phyloP scores from a whole-genome alignment of 2,113 vertebrate genomes.

The Cepphus grylle region DNA sequence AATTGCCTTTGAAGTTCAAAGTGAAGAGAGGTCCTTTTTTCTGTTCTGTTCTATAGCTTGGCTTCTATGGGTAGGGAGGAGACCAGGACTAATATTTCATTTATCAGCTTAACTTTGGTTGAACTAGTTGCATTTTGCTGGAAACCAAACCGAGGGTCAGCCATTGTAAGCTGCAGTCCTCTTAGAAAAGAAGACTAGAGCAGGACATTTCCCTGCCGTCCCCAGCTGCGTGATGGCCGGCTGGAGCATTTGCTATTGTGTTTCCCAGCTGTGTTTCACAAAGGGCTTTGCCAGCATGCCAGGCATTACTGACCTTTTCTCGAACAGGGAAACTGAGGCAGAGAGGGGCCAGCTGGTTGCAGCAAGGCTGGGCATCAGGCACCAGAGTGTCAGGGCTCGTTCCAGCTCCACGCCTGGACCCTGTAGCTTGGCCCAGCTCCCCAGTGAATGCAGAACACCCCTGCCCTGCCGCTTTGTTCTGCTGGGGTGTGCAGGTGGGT shows the following conservation, averaged over 20 bases:
- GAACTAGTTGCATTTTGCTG: not conserved
- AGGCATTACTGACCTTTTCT: not conserved
- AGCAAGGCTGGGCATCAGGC: not conserved
- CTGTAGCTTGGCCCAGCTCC: rapidly evolving
- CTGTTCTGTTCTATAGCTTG: not conserved
- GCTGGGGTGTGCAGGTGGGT: not conserved
- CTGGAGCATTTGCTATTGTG: rapidly evolving
- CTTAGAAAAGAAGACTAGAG: not conserved
- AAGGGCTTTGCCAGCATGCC: not conserved
- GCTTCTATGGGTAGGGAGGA: not conserved
- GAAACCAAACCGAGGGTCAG: not conserved
- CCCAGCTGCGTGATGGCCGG: rapidly evolving
- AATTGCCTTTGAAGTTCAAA: not conserved
- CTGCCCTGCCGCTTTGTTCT: not conserved
- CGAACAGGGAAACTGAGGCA: not conserved
- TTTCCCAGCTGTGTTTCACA: not conserved
- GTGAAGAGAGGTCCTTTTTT: not conserved
- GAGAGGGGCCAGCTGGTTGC: not conserved
- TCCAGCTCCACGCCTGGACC: not conserved
- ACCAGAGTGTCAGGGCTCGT: not conserved
- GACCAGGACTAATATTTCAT: not conserved
- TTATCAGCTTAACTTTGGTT: not conserved
- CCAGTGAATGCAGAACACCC: not conserved
- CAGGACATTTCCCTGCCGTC: not conserved
- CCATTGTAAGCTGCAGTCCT: not conserved